Evolutionary conservation across 2,113 vertebrate genomes (phyloP).

Genomic region (Melanerpes aurifrons): DNA sequence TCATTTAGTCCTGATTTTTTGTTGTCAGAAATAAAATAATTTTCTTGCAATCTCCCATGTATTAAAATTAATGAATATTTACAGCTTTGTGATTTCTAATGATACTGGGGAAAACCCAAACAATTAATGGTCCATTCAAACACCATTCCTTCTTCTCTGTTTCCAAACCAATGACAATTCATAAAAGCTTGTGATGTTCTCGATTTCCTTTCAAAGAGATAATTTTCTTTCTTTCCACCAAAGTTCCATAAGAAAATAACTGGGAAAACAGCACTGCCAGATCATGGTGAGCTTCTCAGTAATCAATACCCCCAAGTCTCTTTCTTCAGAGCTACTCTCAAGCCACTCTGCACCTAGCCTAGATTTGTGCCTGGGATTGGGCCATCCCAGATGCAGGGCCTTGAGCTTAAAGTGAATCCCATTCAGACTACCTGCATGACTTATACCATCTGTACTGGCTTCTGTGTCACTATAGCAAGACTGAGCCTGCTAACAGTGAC

Average conservation of each 20-base stretch:
- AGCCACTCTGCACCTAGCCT: too few species aligned
- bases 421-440: background rate
- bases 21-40: background rate
- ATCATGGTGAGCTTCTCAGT: too few species aligned
- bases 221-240: background rate
- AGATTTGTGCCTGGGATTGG: too few species aligned
- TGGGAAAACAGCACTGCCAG: background rate
- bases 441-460: background rate
- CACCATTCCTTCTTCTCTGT: background rate
- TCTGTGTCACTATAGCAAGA: background rate
- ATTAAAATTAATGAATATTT: background rate
- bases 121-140: background rate
- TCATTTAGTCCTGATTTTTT: fast-evolving
- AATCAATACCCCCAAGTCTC: too few species aligned
- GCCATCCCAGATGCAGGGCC: too few species aligned
- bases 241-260: background rate
- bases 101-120: background rate
- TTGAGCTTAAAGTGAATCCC: background rate
- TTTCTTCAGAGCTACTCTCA: too few species aligned
- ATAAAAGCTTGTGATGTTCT: background rate
- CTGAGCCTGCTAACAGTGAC: background rate
- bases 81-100: background rate
- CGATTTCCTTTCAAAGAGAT: background rate
- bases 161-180: background rate
- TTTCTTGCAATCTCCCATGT: background rate